Base-by-base conservation (phyloP, 2,113 vertebrate species). In the Barnardius zonarius region DNA sequence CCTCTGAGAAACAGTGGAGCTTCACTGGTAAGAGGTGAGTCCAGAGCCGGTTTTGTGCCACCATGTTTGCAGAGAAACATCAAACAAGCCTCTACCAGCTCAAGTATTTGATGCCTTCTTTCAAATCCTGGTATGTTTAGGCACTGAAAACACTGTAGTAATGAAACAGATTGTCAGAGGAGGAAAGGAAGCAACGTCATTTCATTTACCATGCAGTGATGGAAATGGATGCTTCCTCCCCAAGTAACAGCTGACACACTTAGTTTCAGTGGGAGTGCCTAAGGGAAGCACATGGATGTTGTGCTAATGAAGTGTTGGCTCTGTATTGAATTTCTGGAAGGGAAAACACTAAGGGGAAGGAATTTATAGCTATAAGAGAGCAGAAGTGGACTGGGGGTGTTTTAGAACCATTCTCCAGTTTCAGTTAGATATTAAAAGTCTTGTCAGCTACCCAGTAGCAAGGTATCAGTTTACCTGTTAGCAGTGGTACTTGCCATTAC, bases 321-420 rank as follows among this genome's bases (percentile, higher is more conserved):
- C 75, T 88, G 44, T 79, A 13, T 79, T 89, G 61, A 43, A 82
- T 96, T 96, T 94, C 78, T 91, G 70, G 35, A 86, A 83, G 61
- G 48, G 22, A 86, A 81, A 74, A 66, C 75, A 73, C 25, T 33
- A 72, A 55, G 24, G n/a, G 64, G 10, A 30, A 67, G 30, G 68
- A 94, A 74, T 67, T 86, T 63, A 52, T 67, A 88, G 57, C 61
- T 78, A 2, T 61, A 70, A 88, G 49, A 77, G 73, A 86, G 72
- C 64, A 90, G 66, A 92, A 75, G 41, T 92, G 72, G 93, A 81
- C 51, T 55, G 55, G 37, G 85, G 83, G 52, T 95, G 62, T 49
- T 96, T 87, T 84, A 43, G 66, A 90, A 72, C 52, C 69, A 66
- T 81, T 86, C 76, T 96, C 90, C 51, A 27, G 39, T 97, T 97